Percentiles rank a stretch among this genome's conserved stretches.
phyloP scores from a whole-genome alignment of 2,888 invertebrate genomes.

The Eupithecia insigniata region DNA sequence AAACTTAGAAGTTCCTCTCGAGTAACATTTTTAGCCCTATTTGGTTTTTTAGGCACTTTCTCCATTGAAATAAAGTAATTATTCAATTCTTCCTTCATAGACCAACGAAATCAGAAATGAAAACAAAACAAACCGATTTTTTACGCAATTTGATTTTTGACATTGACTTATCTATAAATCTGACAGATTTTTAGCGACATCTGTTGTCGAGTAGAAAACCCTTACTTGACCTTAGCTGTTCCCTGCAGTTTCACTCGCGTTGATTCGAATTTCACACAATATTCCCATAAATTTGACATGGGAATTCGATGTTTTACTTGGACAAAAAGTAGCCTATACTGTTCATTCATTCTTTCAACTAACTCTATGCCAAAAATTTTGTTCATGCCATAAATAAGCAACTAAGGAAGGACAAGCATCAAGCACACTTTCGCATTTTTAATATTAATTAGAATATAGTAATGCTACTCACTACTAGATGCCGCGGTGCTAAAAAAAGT shows the following conservation, averaged over 20 bases:
- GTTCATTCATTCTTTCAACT: no score
- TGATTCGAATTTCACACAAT: no score
- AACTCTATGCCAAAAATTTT: no score
- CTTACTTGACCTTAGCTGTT: background rate
- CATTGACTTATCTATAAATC: background rate
- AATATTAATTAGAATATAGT: no score
- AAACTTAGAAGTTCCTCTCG: slow-evolving; percentile 61
- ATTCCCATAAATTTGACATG: no score
- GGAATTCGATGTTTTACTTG: no score
- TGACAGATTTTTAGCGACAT: background rate
- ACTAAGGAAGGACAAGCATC: no score
- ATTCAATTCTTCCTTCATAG: background rate
- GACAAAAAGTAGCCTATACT: no score
- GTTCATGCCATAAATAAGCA: no score
- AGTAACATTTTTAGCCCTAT: slow-evolving; percentile 49
- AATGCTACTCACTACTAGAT: background rate
- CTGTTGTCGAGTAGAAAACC: background rate
- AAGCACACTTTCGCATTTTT: no score
- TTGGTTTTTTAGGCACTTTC: slow-evolving; percentile 59
- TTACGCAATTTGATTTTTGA: background rate
- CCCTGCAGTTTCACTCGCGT: no score
- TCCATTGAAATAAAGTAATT: slow-evolving; percentile 45
- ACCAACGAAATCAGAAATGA: background rate
- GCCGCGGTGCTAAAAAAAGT: background rate
- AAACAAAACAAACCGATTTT: background rate